Evolutionary conservation across 2,888 invertebrate genomes (phyloP).

Genomic region (Nomada ferruginata): DNA sequence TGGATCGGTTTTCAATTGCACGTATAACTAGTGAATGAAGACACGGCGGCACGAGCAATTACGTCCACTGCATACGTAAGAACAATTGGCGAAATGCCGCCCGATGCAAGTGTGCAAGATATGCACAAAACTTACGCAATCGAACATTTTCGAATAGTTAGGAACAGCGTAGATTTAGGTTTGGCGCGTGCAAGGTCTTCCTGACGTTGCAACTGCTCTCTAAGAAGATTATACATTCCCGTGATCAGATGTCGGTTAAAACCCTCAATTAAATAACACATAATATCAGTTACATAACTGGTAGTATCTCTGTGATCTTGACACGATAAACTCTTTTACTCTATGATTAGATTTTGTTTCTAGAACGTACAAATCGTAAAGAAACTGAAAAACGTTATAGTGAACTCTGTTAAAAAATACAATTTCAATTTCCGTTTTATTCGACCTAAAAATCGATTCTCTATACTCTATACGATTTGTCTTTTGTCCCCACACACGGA

Average conservation of each 20-base stretch:
- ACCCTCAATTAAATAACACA: background rate
- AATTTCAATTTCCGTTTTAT: background rate
- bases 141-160: background rate
- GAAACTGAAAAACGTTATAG: background rate
- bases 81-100: constrained; percentile 44
- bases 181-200: background rate
- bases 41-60: constrained; percentile 28
- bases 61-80: constrained; percentile 8
- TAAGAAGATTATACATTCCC: constrained; percentile 27
- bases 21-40: background rate
- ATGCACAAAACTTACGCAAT: constrained; percentile 28
- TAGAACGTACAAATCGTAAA: background rate
- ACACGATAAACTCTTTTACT: background rate
- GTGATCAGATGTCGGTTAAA: constrained; percentile 19
- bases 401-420: background rate
- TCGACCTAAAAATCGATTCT: background rate
- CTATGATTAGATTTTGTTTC: background rate
- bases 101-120: background rate
- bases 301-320: background rate
- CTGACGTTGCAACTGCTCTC: background rate
- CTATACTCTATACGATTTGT: too few relatives aligned
- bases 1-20: background rate
- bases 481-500: too few relatives aligned
- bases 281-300: constrained; percentile 20
- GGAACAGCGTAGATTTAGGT: background rate